These are phyloP conservation scores for Phania funesta DNA, from an alignment of 2,888 invertebrate species.

Conservation along the genomic window DNA sequence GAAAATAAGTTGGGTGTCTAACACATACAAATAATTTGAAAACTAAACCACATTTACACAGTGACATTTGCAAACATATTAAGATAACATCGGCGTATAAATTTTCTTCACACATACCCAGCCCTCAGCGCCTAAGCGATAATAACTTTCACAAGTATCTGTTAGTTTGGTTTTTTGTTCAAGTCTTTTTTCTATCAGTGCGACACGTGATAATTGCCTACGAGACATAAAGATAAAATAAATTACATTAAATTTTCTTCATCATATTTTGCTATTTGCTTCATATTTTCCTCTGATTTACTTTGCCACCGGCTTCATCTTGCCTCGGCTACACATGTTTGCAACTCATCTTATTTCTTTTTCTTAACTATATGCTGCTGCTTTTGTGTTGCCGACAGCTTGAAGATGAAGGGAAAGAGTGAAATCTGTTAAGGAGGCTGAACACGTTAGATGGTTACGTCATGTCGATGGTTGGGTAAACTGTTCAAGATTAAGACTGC, in stretches of 20 bases:
- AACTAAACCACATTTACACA: constrained; percentile 17
- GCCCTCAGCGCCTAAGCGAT: no score
- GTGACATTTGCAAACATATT: constrained; percentile 28
- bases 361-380: not conserved
- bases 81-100: constrained; percentile 63
- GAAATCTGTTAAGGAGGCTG: constrained; percentile 19
- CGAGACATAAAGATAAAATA: constrained; percentile 64
- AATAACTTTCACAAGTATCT: constrained; percentile 23
- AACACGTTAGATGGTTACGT: constrained; percentile 3
- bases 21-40: not conserved
- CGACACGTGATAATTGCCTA: constrained; percentile 67
- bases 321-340: not conserved
- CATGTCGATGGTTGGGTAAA: not conserved
- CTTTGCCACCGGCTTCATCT: not conserved
- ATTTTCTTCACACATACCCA: constrained; percentile 15
- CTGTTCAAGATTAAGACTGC: not conserved
- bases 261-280: constrained; percentile 2
- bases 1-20: not conserved
- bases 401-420: not conserved
- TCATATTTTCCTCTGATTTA: not conserved
- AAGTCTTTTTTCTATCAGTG: not conserved
- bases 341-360: not conserved
- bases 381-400: not conserved
- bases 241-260: constrained; percentile 63
- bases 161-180: not conserved